phyloP scores from a whole-genome alignment of 2,888 invertebrate species.

The Sarcophaga variegata region DNA sequence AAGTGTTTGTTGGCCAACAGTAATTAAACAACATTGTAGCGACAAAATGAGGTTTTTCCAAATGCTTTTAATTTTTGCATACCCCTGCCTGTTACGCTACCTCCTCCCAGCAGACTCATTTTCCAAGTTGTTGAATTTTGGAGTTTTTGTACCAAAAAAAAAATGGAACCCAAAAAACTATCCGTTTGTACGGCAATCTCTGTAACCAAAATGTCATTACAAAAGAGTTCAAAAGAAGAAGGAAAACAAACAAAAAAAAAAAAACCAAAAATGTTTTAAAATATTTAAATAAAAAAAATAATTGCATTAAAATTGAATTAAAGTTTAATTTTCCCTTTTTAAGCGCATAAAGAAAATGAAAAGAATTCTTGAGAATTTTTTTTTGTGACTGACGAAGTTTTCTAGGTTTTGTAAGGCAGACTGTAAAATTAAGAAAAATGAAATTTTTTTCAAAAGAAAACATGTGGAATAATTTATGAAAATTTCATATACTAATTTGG shows the following conservation, averaged over 20 bases:
- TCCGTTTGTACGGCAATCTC: background rate
- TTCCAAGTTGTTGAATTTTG: constrained; percentile 58
- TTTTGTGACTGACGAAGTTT: background rate
- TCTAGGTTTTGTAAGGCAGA: background rate
- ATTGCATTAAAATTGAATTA: constrained; percentile 47
- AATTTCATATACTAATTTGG: no score
- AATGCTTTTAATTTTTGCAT: background rate
- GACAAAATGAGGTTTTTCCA: constrained; percentile 63
- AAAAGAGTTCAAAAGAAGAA: background rate
- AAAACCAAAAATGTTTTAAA: background rate
- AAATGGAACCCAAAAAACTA: background rate
- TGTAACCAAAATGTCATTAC: constrained; percentile 24
- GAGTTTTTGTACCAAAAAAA: constrained; percentile 6
- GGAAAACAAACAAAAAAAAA: background rate
- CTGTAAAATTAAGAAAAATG: no score
- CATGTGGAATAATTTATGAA: no score
- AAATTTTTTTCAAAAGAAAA: no score
- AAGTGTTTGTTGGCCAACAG: constrained; percentile 66
- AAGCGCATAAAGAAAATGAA: constrained; percentile 6
- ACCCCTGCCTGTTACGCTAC: background rate
- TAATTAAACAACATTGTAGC: constrained; percentile 69
- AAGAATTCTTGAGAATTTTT: background rate
- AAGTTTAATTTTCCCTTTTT: constrained; percentile 24
- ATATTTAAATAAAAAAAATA: constrained; percentile 41
- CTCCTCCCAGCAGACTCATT: constrained; percentile 33